Evolutionary conservation across 2,113 vertebrate species (phyloP).

Genomic region (Mungos mungo): DNA sequence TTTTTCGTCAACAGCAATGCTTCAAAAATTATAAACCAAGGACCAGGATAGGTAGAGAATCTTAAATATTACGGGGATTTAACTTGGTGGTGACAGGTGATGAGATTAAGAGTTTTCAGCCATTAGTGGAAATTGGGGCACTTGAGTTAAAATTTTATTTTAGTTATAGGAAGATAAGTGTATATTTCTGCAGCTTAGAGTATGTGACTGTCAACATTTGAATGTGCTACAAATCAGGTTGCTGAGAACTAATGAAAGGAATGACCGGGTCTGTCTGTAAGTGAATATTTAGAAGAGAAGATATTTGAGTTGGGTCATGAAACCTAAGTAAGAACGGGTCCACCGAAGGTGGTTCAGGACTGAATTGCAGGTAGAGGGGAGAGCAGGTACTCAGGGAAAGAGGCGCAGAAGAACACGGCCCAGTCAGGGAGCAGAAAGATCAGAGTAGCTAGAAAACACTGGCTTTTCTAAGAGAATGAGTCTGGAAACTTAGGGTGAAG

Average conservation of each 20-base stretch:
- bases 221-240: neutral
- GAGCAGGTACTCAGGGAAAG: neutral
- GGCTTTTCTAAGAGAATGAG: neutral
- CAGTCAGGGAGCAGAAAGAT: neutral
- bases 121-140: neutral
- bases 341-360: neutral
- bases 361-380: neutral
- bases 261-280: neutral
- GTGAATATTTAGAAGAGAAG: neutral
- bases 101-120: neutral
- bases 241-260: neutral
- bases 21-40: neutral
- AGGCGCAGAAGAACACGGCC: rapidly evolving
- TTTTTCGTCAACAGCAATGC: neutral
- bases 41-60: neutral
- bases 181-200: neutral
- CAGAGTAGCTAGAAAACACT: rapidly evolving
- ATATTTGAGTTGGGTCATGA: neutral
- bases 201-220: neutral
- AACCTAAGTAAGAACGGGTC: neutral
- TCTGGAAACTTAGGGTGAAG: neutral
- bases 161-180: neutral
- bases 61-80: neutral
- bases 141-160: neutral
- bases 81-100: neutral